These are phyloP conservation scores for Pycnomerus fuliginosus DNA, from an alignment of 2,888 invertebrate genomes.

Conservation along the genomic window DNA sequence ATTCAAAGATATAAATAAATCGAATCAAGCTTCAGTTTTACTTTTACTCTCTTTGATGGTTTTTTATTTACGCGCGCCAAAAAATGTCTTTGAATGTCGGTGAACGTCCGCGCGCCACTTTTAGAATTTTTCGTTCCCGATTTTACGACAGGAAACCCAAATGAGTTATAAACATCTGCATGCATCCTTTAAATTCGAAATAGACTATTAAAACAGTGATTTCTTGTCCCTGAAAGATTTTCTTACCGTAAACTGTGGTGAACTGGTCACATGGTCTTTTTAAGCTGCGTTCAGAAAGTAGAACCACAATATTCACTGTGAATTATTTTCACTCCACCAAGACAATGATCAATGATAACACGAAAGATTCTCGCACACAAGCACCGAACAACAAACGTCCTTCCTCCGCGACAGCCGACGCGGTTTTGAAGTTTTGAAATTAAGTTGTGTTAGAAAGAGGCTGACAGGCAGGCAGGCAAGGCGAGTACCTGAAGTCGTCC, in stretches of 20 bases:
- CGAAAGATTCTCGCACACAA: slow-evolving; percentile 13
- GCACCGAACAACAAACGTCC: slow-evolving; percentile 27
- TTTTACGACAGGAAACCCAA: slow-evolving; percentile 31
- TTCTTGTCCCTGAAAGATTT: slow-evolving; percentile 6
- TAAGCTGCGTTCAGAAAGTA: too few relatives aligned
- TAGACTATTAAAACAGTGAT: slow-evolving; percentile 6
- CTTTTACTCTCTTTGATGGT: too few relatives aligned
- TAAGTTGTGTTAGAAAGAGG: slow-evolving; percentile 51
- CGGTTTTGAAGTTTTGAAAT: slow-evolving; percentile 44
- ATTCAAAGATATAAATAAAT: too few relatives aligned
- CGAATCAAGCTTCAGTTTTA: too few relatives aligned
- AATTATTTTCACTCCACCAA: neutral
- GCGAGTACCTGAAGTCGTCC: slow-evolving; percentile 32
- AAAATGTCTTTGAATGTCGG: too few relatives aligned
- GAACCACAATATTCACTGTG: slow-evolving; percentile 7
- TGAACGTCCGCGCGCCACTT: too few relatives aligned
- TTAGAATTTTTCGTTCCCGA: slow-evolving; percentile 18
- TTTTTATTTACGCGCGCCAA: too few relatives aligned
- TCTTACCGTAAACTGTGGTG: too few relatives aligned
- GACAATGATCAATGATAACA: slow-evolving; percentile 1
- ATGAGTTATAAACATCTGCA: slow-evolving; percentile 20
- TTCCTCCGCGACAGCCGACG: slow-evolving; percentile 34
- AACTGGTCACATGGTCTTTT: slow-evolving; percentile 24
- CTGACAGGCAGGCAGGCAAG: slow-evolving; percentile 42
- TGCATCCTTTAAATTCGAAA: slow-evolving; percentile 24